Evolutionary conservation across 2,888 invertebrate species (phyloP).

Genomic region (Melitaea athalia): DNA sequence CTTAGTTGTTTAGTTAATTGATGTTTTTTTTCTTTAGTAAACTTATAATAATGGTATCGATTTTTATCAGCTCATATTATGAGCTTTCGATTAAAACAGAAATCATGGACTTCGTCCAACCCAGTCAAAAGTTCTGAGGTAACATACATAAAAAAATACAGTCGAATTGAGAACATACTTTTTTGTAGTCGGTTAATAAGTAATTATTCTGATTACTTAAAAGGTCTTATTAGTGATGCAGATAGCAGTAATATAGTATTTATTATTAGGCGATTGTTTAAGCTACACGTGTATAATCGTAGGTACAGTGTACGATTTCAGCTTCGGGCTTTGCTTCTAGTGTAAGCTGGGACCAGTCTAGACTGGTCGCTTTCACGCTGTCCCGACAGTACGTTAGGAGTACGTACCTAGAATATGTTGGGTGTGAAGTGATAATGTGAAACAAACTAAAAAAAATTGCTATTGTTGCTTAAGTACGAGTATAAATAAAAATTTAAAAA

Average conservation of each 20-base stretch:
- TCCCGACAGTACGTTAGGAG: background rate
- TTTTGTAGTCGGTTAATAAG: too few species aligned
- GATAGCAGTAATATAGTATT: slow-evolving; percentile 23
- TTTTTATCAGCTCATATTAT: too few species aligned
- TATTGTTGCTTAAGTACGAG: background rate
- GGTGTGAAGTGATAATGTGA: slow-evolving; percentile 20
- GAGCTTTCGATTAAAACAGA: too few species aligned
- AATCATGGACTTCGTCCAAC: too few species aligned
- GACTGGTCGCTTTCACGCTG: slow-evolving; percentile 17
- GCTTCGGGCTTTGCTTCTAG: slow-evolving; percentile 39
- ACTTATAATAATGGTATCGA: too few species aligned
- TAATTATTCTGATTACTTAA: background rate
- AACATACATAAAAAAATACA: too few species aligned
- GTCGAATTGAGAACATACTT: too few species aligned
- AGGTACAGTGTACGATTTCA: slow-evolving; percentile 54
- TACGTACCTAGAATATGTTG: background rate
- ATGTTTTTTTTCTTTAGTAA: too few species aligned
- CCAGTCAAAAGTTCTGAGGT: too few species aligned
- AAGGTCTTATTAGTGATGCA: background rate
- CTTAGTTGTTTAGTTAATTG: too few species aligned
- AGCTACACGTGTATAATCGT: slow-evolving; percentile 53
- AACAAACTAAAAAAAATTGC: slow-evolving; percentile 1
- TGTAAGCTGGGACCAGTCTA: slow-evolving; percentile 25
- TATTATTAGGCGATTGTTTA: slow-evolving; percentile 51
- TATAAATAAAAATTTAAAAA: background rate